Evolutionary conservation across 2,888 invertebrate species (phyloP).

Genomic region (Hipparchia semele): DNA sequence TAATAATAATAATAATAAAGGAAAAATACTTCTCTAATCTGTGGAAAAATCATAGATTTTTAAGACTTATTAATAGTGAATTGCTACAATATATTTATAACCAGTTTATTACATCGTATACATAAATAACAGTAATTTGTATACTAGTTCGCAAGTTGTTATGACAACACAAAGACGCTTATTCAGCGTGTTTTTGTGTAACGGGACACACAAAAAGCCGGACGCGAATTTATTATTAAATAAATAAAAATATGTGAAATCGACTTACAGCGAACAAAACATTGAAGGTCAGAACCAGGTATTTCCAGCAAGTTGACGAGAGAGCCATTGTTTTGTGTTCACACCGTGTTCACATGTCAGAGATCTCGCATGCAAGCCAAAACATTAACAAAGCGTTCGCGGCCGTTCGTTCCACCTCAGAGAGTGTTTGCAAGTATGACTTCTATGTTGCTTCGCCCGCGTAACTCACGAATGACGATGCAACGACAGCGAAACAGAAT

Average conservation of each 20-base stretch:
- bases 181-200: conserved; percentile 44
- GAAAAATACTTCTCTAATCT: too few relatives aligned
- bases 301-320: conserved; percentile 79
- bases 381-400: conserved; percentile 61
- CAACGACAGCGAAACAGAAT: conserved; percentile 67
- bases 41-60: not conserved
- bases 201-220: conserved; percentile 46
- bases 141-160: conserved; percentile 55
- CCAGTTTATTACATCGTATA: not conserved
- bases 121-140: not conserved
- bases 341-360: conserved; percentile 71
- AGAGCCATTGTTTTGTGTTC: conserved; percentile 73
- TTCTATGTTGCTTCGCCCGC: conserved; percentile 50
- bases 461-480: conserved; percentile 59
- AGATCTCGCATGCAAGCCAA: conserved; percentile 67
- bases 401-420: conserved; percentile 67
- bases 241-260: conserved; percentile 39
- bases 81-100: not conserved
- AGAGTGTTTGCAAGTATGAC: conserved; percentile 56
- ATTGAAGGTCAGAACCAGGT: conserved; percentile 76
- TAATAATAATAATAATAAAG: not conserved
- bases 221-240: conserved; percentile 30
- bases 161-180: conserved; percentile 65
- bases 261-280: conserved; percentile 76
- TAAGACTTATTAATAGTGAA: too few relatives aligned